Evolutionary conservation across 2,797 vertebrate genomes (phyloP), one percentile per base, ranked within the genome.

Genomic region (Babyrousa celebensis): DNA sequence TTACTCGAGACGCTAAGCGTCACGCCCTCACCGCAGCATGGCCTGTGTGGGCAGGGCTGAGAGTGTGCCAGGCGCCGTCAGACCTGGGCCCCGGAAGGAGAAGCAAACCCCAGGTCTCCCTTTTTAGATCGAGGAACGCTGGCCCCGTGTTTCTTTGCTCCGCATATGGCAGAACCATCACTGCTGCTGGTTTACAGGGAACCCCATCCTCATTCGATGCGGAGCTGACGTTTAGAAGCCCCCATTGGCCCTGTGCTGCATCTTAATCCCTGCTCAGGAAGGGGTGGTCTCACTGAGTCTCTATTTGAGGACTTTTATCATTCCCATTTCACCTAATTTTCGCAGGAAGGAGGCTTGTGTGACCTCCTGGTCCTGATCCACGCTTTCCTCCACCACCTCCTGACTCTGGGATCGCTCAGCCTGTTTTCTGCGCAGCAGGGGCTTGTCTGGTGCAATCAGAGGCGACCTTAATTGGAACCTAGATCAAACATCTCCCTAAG

Each of bases 381-480:
- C 11, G 43, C n/a, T n/a, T 3, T 75, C 54, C 60, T 96, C 74
- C 23, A 11, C 2, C 43, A 21, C 16, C 11, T 16, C 52, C 78
- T 84, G 58, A 77, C 60, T 54, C 70, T 36, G 67, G 79, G 70
- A 60, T 62, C 89, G 87, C 74, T 40, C 54, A 63, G 75, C 54
- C 71, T 67, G 68, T 83, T 93, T 91, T 85, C 43, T 83, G 70
- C 79, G 7, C 10, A 87, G 70, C n/a, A 68, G 60, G 27, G 77
- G 71, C 67, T 40, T 79, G 85, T 54, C 90, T 10, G 18, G 36
- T 17, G 25, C 89, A 80, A 92, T 94, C 90, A 88, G 88, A 77
- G 62, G 67, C 12, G 29, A 87, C n/a, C 56, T 94, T 94, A 92
- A 94, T 89, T 94, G 83, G 80, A 85, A 32, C 29, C 88, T 88